A percentile compares a stretch with the other conserved stretches of the same genome.
Evolutionary conservation across 2,113 vertebrate species (phyloP).

Genomic region (Sinocyclocheilus grahami): DNA sequence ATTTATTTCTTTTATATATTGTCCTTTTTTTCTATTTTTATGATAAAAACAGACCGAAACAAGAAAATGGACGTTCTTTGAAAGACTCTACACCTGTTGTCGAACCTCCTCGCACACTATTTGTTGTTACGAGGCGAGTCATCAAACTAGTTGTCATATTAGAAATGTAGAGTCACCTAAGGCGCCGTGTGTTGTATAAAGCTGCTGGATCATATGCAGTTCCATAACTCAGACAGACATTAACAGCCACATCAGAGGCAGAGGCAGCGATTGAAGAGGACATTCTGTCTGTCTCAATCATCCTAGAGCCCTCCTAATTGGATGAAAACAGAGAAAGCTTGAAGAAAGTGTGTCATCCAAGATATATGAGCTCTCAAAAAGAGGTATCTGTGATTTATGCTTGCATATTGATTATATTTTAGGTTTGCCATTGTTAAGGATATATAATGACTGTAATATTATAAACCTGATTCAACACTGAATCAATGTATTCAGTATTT

Average conservation of each 20-base stretch:
- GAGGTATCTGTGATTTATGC: neutral
- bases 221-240: slow-evolving; percentile 47
- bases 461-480: neutral
- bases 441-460: neutral
- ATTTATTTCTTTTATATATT: too few species aligned
- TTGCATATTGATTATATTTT: neutral
- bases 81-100: slow-evolving; percentile 3
- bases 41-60: neutral
- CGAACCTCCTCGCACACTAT: neutral
- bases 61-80: neutral
- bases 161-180: slow-evolving; percentile 36
- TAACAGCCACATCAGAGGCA: slow-evolving; percentile 47
- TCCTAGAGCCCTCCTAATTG: slow-evolving; percentile 43
- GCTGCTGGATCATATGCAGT: slow-evolving; percentile 40
- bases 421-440: neutral
- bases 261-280: slow-evolving; percentile 37
- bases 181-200: slow-evolving; percentile 27
- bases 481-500: neutral
- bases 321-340: slow-evolving; percentile 31
- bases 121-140: slow-evolving; percentile 1
- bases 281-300: slow-evolving; percentile 46
- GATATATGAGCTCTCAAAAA: slow-evolving; percentile 4
- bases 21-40: neutral
- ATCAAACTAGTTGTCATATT: slow-evolving; percentile 29
- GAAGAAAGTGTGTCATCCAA: slow-evolving; percentile 33